Percentiles rank a stretch among this genome's conserved stretches.
These are phyloP conservation scores for Volucella inanis DNA, from an alignment of 2,888 invertebrate genomes.

Conservation along the genomic window DNA sequence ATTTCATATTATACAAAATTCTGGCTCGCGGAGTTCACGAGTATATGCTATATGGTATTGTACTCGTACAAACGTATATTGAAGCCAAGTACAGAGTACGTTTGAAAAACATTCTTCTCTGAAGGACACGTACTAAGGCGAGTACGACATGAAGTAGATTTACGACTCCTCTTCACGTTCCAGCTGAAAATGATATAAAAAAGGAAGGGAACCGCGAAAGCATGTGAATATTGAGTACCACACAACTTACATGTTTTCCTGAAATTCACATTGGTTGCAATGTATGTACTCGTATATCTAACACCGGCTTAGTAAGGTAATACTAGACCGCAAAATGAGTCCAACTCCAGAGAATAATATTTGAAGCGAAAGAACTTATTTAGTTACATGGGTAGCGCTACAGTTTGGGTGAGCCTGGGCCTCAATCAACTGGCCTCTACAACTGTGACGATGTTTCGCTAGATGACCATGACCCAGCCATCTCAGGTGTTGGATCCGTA, in stretches of 20 bases:
- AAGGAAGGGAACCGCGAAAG: neutral
- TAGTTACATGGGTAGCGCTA: too few species aligned
- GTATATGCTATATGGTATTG: too few species aligned
- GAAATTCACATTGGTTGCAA: slow-evolving; percentile 11
- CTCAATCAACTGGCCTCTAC: too few species aligned
- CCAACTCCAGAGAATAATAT: too few species aligned
- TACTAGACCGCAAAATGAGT: slow-evolving; percentile 5
- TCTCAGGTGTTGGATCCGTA: too few species aligned
- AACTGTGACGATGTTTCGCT: too few species aligned
- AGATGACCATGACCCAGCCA: too few species aligned
- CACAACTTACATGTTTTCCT: slow-evolving; percentile 27
- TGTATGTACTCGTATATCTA: neutral
- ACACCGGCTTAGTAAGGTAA: slow-evolving; percentile 9
- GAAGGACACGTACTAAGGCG: too few species aligned
- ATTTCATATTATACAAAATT: slow-evolving; percentile 49
- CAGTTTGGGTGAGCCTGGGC: too few species aligned
- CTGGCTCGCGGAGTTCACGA: too few species aligned
- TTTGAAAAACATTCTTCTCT: slow-evolving; percentile 43
- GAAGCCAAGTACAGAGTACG: slow-evolving; percentile 49
- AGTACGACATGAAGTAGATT: slow-evolving; percentile 28
- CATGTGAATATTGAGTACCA: slow-evolving; percentile 2
- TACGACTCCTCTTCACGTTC: slow-evolving; percentile 31
- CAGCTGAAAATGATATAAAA: neutral
- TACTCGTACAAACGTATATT: slow-evolving; percentile 33
- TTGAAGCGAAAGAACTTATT: too few species aligned